Evolutionary conservation across 2,113 vertebrate species (phyloP).

Genomic region (Oreotrochilus melanogaster): DNA sequence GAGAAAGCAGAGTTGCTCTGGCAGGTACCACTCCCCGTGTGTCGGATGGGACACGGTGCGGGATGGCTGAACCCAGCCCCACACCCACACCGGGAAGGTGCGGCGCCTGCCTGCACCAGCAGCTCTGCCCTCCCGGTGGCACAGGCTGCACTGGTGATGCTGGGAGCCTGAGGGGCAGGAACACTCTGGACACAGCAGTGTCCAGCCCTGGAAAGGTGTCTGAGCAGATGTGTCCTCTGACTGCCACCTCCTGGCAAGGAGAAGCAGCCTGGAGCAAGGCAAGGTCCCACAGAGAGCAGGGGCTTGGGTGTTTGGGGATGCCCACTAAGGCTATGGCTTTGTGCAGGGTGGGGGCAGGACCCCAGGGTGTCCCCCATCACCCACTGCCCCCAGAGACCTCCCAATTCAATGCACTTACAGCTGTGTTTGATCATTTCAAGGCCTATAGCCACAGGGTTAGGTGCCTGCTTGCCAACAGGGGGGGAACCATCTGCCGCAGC

Average conservation of each 20-base stretch:
- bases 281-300: neutral
- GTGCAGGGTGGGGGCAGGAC: neutral
- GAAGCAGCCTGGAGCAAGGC: neutral
- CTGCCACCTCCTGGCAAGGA: neutral
- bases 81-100: neutral
- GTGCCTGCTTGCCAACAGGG: neutral
- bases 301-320: neutral
- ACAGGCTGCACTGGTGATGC: neutral
- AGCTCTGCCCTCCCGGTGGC: neutral
- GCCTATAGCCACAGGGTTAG: rapidly evolving
- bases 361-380: neutral
- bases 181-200: neutral
- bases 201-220: neutral
- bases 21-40: rapidly evolving
- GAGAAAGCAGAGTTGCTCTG: slow-evolving; percentile 15
- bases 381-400: neutral
- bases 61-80: neutral
- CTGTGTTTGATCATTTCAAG: rapidly evolving
- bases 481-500: rapidly evolving
- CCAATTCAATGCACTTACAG: neutral
- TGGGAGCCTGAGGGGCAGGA: neutral
- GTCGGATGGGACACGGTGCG: rapidly evolving
- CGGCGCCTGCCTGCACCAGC: rapidly evolving
- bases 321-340: neutral
- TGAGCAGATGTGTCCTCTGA: rapidly evolving